Conservation (phyloP, 2,797 vertebrate species). For the Bufotes viridis region DNA sequence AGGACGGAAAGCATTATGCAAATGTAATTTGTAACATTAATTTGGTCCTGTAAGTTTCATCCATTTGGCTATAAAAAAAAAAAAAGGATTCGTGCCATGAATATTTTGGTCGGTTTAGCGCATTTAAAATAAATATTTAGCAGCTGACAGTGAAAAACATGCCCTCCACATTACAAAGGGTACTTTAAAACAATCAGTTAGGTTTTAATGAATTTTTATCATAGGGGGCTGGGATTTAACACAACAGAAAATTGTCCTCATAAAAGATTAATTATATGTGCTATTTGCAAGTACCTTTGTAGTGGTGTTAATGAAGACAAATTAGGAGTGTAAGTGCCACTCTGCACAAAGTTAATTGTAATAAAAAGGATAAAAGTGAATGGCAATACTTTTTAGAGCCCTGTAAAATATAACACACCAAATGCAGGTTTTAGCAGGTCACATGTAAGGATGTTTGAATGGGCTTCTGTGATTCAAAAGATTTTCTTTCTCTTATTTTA, state of each 20-base stretch:
- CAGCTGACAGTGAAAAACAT: slow-evolving; percentile 71
- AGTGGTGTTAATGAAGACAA: slow-evolving; percentile 52
- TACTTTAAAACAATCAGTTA: slow-evolving; percentile 72
- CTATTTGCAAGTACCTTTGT: slow-evolving; percentile 60
- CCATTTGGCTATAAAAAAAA: slow-evolving; percentile 70
- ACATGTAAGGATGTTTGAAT: neutral
- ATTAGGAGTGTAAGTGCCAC: slow-evolving; percentile 51
- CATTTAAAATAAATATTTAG: slow-evolving; percentile 75
- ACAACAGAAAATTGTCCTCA: slow-evolving; percentile 68
- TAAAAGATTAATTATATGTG: slow-evolving; percentile 65
- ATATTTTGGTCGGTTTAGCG: slow-evolving; percentile 75
- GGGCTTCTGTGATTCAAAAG: neutral
- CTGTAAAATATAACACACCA: slow-evolving; percentile 5
- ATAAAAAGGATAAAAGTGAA: slow-evolving; percentile 46
- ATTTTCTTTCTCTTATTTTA: neutral
- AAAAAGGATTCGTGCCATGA: slow-evolving; percentile 73
- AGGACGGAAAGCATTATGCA: slow-evolving; percentile 72
- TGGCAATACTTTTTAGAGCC: slow-evolving; percentile 9
- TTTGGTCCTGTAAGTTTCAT: slow-evolving; percentile 73
- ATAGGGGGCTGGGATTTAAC: slow-evolving; percentile 67
- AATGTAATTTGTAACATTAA: slow-evolving; percentile 77
- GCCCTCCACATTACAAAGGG: slow-evolving; percentile 66
- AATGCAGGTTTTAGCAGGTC: neutral
- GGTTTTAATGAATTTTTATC: slow-evolving; percentile 72
- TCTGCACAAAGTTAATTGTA: slow-evolving; percentile 44